Conservation (phyloP, 2,888 invertebrate genomes). For the Sinhomidia bicolor region DNA sequence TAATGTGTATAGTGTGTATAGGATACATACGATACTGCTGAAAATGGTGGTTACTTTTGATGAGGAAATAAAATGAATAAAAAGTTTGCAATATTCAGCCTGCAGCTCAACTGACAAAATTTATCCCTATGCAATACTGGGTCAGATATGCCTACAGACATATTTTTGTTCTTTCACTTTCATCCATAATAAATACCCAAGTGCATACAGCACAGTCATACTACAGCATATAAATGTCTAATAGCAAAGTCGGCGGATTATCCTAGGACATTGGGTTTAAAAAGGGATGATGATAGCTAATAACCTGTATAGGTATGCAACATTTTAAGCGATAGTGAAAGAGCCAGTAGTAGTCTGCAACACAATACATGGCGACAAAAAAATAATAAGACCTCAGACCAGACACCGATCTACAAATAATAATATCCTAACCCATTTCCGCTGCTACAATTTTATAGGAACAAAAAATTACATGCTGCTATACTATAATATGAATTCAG, state of each 20-base stretch:
- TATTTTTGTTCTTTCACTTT: conserved; percentile 43
- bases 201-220: background rate
- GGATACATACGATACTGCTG: too few relatives aligned
- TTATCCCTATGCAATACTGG: background rate
- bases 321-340: too few relatives aligned
- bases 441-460: background rate
- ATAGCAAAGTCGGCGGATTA: conserved; percentile 27
- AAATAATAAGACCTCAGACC: conserved; percentile 46
- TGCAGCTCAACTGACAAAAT: background rate
- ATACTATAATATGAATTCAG: background rate
- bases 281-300: too few relatives aligned
- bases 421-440: background rate
- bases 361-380: conserved; percentile 44
- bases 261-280: too few relatives aligned
- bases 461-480: too few relatives aligned
- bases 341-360: too few relatives aligned
- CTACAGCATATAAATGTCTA: too few relatives aligned
- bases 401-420: background rate
- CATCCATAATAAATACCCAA: conserved; percentile 22
- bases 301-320: too few relatives aligned
- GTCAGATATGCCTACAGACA: conserved; percentile 1
- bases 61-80: background rate
- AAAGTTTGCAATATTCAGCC: conserved; percentile 26
- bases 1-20: too few relatives aligned
- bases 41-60: too few relatives aligned